A percentile compares a stretch with the other conserved stretches of the same genome.
Conservation (phyloP, 2,113 vertebrate genomes). For the Condylura cristata region DNA sequence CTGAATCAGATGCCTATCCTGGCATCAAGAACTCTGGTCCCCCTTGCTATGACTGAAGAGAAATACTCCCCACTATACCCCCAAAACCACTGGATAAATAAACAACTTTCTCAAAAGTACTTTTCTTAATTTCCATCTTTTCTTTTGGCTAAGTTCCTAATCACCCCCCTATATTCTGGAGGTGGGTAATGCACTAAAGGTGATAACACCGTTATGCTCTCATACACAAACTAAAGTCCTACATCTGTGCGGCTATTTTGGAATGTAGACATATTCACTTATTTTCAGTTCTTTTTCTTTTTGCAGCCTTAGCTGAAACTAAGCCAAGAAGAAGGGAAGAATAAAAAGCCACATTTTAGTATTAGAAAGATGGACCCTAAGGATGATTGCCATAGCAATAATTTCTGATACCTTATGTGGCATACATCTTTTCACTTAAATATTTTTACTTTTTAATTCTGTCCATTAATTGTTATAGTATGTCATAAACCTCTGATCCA, state of each 20-base stretch:
- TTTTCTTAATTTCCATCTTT: neutral
- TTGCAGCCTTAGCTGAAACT: neutral
- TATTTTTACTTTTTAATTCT: neutral
- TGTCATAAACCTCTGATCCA: neutral
- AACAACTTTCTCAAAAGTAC: neutral
- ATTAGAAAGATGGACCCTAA: neutral
- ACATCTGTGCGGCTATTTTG: neutral
- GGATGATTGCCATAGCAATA: neutral
- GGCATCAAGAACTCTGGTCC: neutral
- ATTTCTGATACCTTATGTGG: neutral
- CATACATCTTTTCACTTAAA: neutral
- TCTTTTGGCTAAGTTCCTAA: neutral
- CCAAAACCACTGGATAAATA: neutral
- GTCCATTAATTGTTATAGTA: neutral
- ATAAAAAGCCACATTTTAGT: neutral
- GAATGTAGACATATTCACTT: neutral
- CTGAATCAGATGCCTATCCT: neutral
- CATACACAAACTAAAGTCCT: no score
- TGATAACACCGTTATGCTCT: neutral
- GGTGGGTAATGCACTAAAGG: rapidly evolving
- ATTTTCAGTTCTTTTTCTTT: neutral
- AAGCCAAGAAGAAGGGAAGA: neutral
- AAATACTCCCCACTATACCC: neutral
- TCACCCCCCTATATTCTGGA: rapidly evolving
- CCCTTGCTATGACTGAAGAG: neutral